phyloP scores from a whole-genome alignment of 2,888 invertebrate genomes.

The Clunio marinus region DNA sequence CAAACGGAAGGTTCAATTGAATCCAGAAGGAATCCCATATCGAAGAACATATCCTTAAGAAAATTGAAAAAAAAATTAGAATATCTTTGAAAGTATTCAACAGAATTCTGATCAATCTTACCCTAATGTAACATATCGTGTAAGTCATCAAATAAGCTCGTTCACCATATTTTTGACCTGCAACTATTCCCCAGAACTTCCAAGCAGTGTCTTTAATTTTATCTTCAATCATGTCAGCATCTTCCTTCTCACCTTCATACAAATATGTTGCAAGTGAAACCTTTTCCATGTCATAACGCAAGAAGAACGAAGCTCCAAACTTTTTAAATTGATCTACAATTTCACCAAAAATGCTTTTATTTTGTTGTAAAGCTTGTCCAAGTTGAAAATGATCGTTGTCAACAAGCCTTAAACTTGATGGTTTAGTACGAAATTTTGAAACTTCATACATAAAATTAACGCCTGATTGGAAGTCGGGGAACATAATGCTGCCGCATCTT shows the following conservation, averaged over 20 bases:
- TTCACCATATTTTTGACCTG: background rate
- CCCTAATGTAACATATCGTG: conserved; percentile 6
- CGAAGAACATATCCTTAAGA: conserved; percentile 15
- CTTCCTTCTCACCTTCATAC: background rate
- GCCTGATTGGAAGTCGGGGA: conserved; percentile 7
- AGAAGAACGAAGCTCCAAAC: background rate
- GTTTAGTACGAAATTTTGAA: background rate
- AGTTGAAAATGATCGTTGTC: conserved; percentile 21
- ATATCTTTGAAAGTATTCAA: conserved; percentile 6
- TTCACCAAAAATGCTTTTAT: background rate
- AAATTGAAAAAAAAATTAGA: background rate
- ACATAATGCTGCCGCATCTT: conserved; percentile 11
- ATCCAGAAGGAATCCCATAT: conserved; percentile 17
- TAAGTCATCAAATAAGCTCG: conserved; percentile 16
- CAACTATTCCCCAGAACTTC: background rate
- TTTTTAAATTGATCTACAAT: background rate
- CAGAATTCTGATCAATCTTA: background rate
- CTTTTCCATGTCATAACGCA: background rate
- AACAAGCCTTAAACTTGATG: background rate
- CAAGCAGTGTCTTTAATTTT: background rate
- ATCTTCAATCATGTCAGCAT: background rate
- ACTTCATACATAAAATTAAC: conserved; percentile 12
- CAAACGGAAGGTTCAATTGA: background rate
- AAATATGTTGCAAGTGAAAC: conserved; percentile 11
- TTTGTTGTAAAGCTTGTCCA: background rate